Evolutionary conservation across 1,140 invertebrate genomes (phyloP), one percentile per base, ranked within the genome.

Genomic region (Drosophila athabasca): DNA sequence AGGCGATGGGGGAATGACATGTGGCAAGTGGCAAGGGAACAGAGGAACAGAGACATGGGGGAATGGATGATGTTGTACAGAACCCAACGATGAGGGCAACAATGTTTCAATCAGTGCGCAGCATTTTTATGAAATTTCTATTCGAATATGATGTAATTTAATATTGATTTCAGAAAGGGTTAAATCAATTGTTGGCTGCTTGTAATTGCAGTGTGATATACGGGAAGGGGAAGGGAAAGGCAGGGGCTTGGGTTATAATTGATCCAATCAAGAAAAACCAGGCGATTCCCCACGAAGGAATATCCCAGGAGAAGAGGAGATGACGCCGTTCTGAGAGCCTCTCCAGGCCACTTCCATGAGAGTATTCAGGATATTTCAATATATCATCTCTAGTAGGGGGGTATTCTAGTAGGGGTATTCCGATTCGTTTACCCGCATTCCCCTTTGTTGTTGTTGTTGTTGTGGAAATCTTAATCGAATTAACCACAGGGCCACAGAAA

Each of bases 391-490:
- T 2, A 13, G 13, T 4, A 1, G 11, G 5, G 1, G 3, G 11
- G 11, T 13, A 39, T 13, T 15, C 19, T 19, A 5, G n/a, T n/a
- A n/a, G n/a, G n/a, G n/a, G n/a, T n/a, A 39, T 13, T 24, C 19
- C 17, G 11, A 54, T 9, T 26, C 24, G 24, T 26, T 26, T 6
- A 50, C 82, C 82, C 82, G 82, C 82, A 85, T 81, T 45, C 15
- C 35, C 11, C 45, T n/a, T n/a, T n/a, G n/a, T n/a, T n/a, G n/a
- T n/a, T n/a, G n/a, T n/a, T n/a, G n/a, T n/a, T 39, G 46, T 26
- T 65, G 61, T 49, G 50, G 22, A 52, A 83, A 62, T 65, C 15
- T 60, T 79, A 87, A 85, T 85, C 78, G 54, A 87, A 87, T 87
- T 87, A 87, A 69, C 41, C 65, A 59, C 65, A 62, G 60, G 3